Percentiles rank a stretch among this genome's conserved stretches.
These are phyloP conservation scores for Calosoma granatense DNA, from an alignment of 1,140 invertebrate genomes.

Conservation along the genomic window DNA sequence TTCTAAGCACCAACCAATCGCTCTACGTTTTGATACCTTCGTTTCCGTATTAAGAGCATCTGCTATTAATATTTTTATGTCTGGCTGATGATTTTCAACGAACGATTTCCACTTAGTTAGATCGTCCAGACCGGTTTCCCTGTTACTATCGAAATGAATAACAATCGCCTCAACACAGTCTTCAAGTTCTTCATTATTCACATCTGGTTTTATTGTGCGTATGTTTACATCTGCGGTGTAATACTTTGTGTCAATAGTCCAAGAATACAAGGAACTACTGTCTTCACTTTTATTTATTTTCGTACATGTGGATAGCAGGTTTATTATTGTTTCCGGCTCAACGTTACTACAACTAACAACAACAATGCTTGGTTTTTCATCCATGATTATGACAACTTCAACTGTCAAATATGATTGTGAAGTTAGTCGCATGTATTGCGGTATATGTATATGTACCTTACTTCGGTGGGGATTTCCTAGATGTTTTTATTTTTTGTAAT, in stretches of 20 bases:
- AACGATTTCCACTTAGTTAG: slow-evolving; percentile 27
- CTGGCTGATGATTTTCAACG: slow-evolving; percentile 28
- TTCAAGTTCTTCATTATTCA: slow-evolving; percentile 22
- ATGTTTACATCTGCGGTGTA: slow-evolving; percentile 33
- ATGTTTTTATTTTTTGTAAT: too few species aligned
- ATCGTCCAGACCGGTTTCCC: slow-evolving; percentile 28
- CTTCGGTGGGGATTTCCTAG: too few species aligned
- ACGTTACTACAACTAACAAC: slow-evolving; percentile 29
- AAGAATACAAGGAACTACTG: slow-evolving; percentile 21
- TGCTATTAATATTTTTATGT: slow-evolving; percentile 32
- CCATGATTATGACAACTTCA: slow-evolving; percentile 19
- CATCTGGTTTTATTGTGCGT: slow-evolving; percentile 26
- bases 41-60: slow-evolving; percentile 30
- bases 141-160: slow-evolving; percentile 33
- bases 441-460: too few species aligned
- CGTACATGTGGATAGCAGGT: slow-evolving; percentile 25
- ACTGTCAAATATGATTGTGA: not conserved
- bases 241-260: slow-evolving; percentile 37
- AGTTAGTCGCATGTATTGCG: too few species aligned
- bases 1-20: slow-evolving; percentile 33
- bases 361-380: slow-evolving; percentile 26
- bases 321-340: slow-evolving; percentile 30
- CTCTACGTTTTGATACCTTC: slow-evolving; percentile 26
- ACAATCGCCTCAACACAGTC: slow-evolving; percentile 31
- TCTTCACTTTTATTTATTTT: slow-evolving; percentile 16